Base-by-base conservation (phyloP, 2,888 invertebrate species). In the Cosmia trapezina region DNA sequence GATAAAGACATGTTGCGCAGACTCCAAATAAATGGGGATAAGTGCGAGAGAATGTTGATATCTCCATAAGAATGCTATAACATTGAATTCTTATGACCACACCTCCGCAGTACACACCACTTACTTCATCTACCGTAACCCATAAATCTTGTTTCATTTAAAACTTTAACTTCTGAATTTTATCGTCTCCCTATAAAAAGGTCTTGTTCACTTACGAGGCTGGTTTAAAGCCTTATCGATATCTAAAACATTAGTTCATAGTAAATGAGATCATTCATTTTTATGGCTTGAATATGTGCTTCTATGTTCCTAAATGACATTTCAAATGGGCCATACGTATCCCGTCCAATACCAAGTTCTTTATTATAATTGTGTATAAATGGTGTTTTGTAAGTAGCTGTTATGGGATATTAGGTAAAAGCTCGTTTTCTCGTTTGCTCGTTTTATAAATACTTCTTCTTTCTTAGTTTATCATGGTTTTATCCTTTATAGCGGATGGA, bases 221-320 rank as follows among this genome's bases (percentile, higher is more conserved):
- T 61, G 41, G 69, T 81, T 74, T 54, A 81, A 57, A 69, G 49
- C 66, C 57, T 76, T 65, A 72, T 67, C 60, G 73, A 70, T 77
- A 74, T 76, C 70, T 43, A 41, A 68, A 53, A 75, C 60, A 76
- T 82, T 69, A 80, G 57, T 75, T 66, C 54, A 62, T 57, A 57
- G 73, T 73, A 62, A 81, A 83, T 79, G 69, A 78, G 78, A 78
- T 75, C 77, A 76, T 83, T 80, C 63, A 70, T 68, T 68, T 84
- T 85, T 77, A 86, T 79, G 62, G 64, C 19, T 73, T 65, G 73
- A 76, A 70, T 83, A 70, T 81, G 78, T 76, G 76, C 67, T 69
- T 65, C 73, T 70, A 81, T 77, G 72, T 65, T 83, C 56, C 49
- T 45, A 62, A 75, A 70, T 69, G 83, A 57, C 67, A 67, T 62